Percentiles rank a stretch among this genome's conserved stretches.
Evolutionary conservation across 64 coral and sea anemone genomes (phyloP).

Genomic region (Exaiptasia diaphana): DNA sequence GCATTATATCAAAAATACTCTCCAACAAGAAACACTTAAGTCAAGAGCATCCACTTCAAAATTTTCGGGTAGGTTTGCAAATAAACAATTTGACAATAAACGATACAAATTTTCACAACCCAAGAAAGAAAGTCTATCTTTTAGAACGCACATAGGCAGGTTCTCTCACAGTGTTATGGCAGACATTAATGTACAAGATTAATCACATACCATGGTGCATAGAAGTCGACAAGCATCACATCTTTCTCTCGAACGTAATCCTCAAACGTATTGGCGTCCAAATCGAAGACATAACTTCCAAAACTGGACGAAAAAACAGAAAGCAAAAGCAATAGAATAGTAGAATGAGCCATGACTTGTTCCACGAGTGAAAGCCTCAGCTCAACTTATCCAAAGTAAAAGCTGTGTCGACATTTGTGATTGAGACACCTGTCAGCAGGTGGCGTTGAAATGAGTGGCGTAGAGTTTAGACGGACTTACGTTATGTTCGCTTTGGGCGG

Average conservation of each 20-base stretch:
- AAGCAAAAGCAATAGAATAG: neutral
- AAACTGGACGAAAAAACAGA: neutral
- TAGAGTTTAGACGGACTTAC: neutral
- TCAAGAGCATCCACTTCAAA: too few relatives aligned
- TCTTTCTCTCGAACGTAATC: conserved; percentile 66
- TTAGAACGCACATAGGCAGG: too few relatives aligned
- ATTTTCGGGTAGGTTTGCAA: too few relatives aligned
- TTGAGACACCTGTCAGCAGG: neutral
- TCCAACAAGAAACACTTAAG: too few relatives aligned
- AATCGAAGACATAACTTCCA: conserved; percentile 49
- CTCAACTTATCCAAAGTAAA: neutral
- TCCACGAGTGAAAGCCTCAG: neutral
- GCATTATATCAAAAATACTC: too few relatives aligned
- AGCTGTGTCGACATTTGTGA: neutral
- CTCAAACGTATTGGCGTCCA: conserved; percentile 66
- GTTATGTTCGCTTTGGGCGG: neutral
- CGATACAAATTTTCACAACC: too few relatives aligned
- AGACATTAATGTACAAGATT: too few relatives aligned
- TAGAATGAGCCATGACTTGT: neutral
- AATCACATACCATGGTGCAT: conserved; percentile 80
- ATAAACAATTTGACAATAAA: too few relatives aligned
- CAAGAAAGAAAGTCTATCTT: too few relatives aligned
- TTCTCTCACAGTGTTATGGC: too few relatives aligned
- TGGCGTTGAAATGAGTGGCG: neutral
- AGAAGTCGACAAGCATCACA: conserved; percentile 88